Conservation (phyloP, 1,140 invertebrate species). For the Drosophila ananassae region DNA sequence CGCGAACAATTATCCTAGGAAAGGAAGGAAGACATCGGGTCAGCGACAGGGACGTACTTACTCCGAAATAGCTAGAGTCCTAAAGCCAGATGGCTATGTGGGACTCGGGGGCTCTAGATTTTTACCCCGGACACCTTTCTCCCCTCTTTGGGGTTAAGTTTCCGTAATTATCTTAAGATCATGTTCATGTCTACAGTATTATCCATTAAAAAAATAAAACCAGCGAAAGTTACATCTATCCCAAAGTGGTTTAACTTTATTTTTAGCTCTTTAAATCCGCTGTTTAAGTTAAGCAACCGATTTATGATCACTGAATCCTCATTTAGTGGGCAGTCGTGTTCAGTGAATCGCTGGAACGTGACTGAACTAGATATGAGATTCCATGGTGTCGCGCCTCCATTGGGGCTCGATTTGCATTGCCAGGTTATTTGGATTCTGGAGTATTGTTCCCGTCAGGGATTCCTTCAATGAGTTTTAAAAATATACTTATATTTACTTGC, state of each 20-base stretch:
- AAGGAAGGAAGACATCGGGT: conserved; percentile 10
- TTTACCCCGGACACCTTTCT: conserved; percentile 37
- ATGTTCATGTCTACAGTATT: conserved; percentile 32
- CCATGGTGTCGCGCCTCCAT: conserved; percentile 16
- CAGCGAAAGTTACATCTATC: conserved; percentile 27
- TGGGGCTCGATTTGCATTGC: conserved; percentile 3
- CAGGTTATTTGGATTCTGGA: conserved; percentile 34
- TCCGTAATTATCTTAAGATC: background rate
- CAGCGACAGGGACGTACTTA: conserved; percentile 67
- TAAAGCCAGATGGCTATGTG: conserved; percentile 49
- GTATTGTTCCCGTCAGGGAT: conserved; percentile 3
- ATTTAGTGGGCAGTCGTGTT: conserved; percentile 23
- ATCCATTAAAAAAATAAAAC: conserved; percentile 29
- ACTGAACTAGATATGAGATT: conserved; percentile 36
- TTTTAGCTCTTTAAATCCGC: conserved; percentile 11
- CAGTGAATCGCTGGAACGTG: conserved; percentile 47
- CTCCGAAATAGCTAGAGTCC: conserved; percentile 46
- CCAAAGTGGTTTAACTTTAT: conserved; percentile 3
- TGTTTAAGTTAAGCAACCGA: conserved; percentile 12
- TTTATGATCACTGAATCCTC: conserved; percentile 38
- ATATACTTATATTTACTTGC: background rate
- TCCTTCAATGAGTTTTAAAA: background rate
- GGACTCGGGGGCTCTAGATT: conserved; percentile 55
- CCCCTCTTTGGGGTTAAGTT: conserved; percentile 53
- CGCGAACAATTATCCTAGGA: background rate